Evolutionary conservation across 2,888 invertebrate species (phyloP).

Genomic region (Nymphalis c-album): DNA sequence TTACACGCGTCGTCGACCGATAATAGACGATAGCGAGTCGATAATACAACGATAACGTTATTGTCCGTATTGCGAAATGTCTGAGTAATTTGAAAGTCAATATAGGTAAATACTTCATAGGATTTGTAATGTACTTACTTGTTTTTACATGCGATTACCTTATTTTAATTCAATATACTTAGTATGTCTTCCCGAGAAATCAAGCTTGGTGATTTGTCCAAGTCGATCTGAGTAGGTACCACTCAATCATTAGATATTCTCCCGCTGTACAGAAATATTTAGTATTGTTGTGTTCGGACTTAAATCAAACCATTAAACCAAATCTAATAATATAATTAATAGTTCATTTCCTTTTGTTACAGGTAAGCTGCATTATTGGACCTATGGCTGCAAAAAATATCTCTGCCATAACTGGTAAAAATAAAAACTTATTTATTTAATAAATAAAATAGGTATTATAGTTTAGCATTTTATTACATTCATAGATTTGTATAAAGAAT

Average conservation of each 20-base stretch:
- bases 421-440: too few relatives aligned
- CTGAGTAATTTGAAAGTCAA: slow-evolving; percentile 23
- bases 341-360: slow-evolving; percentile 7
- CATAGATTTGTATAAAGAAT: too few relatives aligned
- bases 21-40: slow-evolving; percentile 44
- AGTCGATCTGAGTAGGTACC: too few relatives aligned
- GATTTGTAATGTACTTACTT: not conserved
- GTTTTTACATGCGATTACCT: not conserved
- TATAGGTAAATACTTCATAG: not conserved
- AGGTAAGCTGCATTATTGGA: slow-evolving; percentile 1
- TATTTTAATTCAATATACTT: too few relatives aligned
- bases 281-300: too few relatives aligned
- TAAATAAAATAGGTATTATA: too few relatives aligned
- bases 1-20: slow-evolving; percentile 49
- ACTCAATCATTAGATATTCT: too few relatives aligned
- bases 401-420: too few relatives aligned
- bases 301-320: not conserved
- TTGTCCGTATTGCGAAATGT: slow-evolving; percentile 52
- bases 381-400: not conserved
- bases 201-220: too few relatives aligned
- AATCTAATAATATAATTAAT: not conserved
- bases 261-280: too few relatives aligned
- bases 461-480: too few relatives aligned
- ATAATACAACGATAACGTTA: slow-evolving; percentile 43
- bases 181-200: too few relatives aligned